Evolutionary conservation across 2,888 invertebrate species (phyloP), one percentile per base, ranked within the genome.

Genomic region (Nesidiocoris tenuis): DNA sequence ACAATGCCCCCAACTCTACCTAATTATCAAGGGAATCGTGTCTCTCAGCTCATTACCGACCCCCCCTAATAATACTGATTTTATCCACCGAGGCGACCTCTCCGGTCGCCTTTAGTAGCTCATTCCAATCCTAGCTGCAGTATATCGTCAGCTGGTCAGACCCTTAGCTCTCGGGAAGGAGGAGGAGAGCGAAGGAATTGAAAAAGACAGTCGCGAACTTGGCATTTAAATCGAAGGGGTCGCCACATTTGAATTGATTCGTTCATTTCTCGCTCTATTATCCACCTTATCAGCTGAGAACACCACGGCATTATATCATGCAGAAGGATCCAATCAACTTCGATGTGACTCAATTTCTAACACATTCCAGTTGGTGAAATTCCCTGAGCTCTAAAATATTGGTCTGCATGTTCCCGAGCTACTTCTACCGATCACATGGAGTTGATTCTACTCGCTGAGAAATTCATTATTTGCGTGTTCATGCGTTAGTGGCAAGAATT

Each of bases 1-100:
- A 75, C 75, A 75, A 75, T 75, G 75, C 75, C 65, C 70, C 74
- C 74, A 59, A 57, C 65, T 59, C 75, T 65, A 67, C 75, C 75
- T 75, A 75, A 75, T 75, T 75, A 75, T 75, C 75, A 75, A 65
- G 68, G 57, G 75, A 65, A 75, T 75, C 75, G 75, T 75, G 75
- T 75, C 75, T 75, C 75, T 68, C 55, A 75, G 75, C 75, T 75
- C 75, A 75, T 75, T 75, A 75, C 75, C 63, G 68, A 59, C 68
- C 39, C 12, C n/a, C 75, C 68, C 75, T 75, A 75, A 75, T 68
- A 75, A 68, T 75, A 63, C 75, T 75, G 67, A 67, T 75, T 75
- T 75, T 75, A 75, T 68, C 75, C 68, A 21, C n/a, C 18, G 21
- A 18, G 56, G 17, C 59, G 18, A 23, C 25, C 22, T 54, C 61